Conservation (phyloP, 2,797 vertebrate species). For the Catamblyrhynchus diadema region DNA sequence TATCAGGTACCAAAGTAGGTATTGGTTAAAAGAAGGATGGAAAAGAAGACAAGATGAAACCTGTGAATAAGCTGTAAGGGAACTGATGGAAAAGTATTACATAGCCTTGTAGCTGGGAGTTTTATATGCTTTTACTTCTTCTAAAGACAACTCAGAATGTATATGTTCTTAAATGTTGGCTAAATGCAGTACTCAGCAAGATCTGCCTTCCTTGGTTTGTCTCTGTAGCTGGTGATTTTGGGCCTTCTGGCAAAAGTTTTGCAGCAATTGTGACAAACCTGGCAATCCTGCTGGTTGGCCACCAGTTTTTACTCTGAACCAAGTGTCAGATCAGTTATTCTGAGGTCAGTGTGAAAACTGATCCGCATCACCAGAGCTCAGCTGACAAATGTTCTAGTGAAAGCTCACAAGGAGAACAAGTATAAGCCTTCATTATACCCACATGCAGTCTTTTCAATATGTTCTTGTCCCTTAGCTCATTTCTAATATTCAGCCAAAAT, state of each 20-base stretch:
- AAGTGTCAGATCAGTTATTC: not conserved
- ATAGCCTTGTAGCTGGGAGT: not conserved
- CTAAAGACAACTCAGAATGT: not conserved
- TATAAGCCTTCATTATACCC: not conserved
- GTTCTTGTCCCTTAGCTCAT: not conserved
- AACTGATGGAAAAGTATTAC: not conserved
- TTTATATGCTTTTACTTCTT: not conserved
- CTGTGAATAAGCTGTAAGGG: not conserved
- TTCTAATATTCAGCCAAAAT: not conserved
- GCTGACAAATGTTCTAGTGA: not conserved
- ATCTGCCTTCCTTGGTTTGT: not conserved
- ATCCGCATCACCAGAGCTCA: not conserved
- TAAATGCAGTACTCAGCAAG: not conserved
- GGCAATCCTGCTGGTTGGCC: not conserved
- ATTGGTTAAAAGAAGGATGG: not conserved
- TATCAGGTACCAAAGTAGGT: not conserved
- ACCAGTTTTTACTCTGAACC: not conserved
- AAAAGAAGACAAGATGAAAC: not conserved
- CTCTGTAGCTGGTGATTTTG: not conserved
- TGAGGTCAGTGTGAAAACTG: not conserved
- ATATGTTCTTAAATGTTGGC: not conserved
- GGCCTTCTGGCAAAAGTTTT: not conserved
- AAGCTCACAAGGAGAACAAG: not conserved
- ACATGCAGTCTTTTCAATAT: not conserved
- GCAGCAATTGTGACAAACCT: not conserved